Base-by-base conservation (phyloP, 2,888 invertebrate genomes). In the Bibio marci region DNA sequence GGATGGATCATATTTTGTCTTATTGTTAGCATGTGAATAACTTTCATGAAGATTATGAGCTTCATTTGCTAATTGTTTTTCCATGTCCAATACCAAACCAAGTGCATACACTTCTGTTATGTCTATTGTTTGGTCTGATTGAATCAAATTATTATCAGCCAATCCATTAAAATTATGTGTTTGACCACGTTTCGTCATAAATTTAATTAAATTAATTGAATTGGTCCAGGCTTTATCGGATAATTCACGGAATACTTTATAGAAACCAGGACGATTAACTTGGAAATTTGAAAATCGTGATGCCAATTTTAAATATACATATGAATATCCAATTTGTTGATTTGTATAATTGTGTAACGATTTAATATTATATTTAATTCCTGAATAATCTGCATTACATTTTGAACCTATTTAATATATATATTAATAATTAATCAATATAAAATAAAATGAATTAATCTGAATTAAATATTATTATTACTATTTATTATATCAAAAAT, bases 221-320 rank as follows among this genome's bases (percentile, higher is more conserved):
- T 80, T 73, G 13, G 73, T 70, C 76, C 85, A 87, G 5, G 77
- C 65, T 11, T 71, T 64, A 48, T 87, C 85, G 0, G 85, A 80
- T 10, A 82, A 59, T 41, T 72, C 71, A 48, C 72, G 70, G 64
- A 79, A 83, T 10, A 83, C 58, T 52, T 76, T 77, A 49, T 73
- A 70, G 59, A 87, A 83, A 4, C 86, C 86, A 17, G 66, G 70
- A 25, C 86, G 68, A 60, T 81, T 78, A 22, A 74, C 74, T 53
- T 77, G 71, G 56, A 76, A 83, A 51, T 79, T 80, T 50, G 76
- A 76, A 59, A 78, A 86, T 57, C 79, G 74, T 0, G 81, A 72
- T 1, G 82, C 70, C 56, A 83, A 69, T 2, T 83, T 60, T 10
- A 86, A 64, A 49, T 77, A 82, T 44, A 83, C 77, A 51, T 74